phyloP scores from a whole-genome alignment of 2,113 vertebrate genomes.

The Sterna hirundo region DNA sequence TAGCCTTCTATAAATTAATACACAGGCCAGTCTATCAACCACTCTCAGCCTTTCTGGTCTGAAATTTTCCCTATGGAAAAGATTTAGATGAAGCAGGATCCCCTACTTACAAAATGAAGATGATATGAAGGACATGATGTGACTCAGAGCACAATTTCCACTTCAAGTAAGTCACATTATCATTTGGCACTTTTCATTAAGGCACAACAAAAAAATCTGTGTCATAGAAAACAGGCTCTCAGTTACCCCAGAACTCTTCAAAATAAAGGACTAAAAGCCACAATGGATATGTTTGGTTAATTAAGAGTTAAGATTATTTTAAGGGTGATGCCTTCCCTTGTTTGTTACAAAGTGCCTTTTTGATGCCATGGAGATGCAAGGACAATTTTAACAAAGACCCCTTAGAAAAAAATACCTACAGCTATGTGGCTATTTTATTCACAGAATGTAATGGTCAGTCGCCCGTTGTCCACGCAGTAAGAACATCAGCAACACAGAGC shows the following conservation, averaged over 20 bases:
- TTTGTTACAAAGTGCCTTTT: neutral
- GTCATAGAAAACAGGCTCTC: neutral
- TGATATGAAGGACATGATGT: neutral
- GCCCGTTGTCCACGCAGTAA: neutral
- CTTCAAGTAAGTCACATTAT: neutral
- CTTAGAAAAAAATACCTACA: neutral
- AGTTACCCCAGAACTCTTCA: neutral
- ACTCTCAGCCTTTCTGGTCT: neutral
- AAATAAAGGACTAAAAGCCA: neutral
- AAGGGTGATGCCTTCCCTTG: neutral
- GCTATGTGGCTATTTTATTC: neutral
- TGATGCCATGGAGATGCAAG: slow-evolving; percentile 28
- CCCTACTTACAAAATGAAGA: neutral
- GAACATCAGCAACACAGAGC: neutral
- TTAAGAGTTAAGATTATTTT: slow-evolving; percentile 5
- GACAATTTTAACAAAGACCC: neutral
- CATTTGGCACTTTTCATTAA: neutral
- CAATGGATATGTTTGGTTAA: neutral
- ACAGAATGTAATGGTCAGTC: neutral
- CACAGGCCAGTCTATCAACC: neutral
- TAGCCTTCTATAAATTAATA: neutral
- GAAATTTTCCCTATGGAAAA: neutral
- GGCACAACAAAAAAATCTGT: neutral
- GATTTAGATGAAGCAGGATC: neutral
- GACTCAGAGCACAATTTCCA: neutral